Evolutionary conservation across 1,140 invertebrate genomes (phyloP).

Genomic region (Drosophila pruinosa): DNA sequence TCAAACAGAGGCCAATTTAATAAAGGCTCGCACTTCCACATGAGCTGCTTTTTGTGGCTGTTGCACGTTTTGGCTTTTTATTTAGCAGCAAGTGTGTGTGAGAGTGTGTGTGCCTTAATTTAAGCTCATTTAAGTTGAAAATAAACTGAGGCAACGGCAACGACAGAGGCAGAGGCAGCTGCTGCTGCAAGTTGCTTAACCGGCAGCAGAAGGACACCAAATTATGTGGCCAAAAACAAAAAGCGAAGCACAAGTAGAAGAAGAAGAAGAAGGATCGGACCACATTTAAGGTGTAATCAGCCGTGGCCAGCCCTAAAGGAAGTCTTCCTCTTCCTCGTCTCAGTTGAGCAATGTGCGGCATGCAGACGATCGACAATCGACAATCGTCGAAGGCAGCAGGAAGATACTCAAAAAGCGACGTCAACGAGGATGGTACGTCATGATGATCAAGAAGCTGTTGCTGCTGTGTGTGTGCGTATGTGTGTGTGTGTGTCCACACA

Average conservation of each 20-base stretch:
- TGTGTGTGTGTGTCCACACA: conserved; percentile 46
- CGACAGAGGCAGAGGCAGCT: conserved; percentile 38
- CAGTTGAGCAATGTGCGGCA: conserved; percentile 63
- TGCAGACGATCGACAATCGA: conserved; percentile 54
- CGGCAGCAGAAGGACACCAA: conserved; percentile 70
- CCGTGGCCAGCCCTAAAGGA: conserved; percentile 73
- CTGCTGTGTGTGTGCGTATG: conserved; percentile 22
- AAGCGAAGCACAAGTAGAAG: conserved; percentile 17
- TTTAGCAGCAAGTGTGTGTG: conserved; percentile 46
- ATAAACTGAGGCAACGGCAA: conserved; percentile 61
- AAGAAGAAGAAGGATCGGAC: conserved; percentile 6
- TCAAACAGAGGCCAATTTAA: conserved; percentile 64
- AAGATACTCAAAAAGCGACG: conserved; percentile 32
- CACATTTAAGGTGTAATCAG: conserved; percentile 80
- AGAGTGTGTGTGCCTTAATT: conserved; percentile 73
- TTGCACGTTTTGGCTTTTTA: conserved; percentile 75
- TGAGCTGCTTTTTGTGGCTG: conserved; percentile 37
- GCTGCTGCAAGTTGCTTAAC: conserved; percentile 59
- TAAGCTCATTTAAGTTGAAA: conserved; percentile 78
- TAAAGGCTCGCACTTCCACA: conserved; percentile 46
- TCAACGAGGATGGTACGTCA: conserved; percentile 39
- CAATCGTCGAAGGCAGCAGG: background rate
- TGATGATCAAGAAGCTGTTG: conserved; percentile 54
- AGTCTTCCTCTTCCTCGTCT: conserved; percentile 36
- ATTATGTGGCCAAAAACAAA: conserved; percentile 73